phyloP scores from a whole-genome alignment of 2,888 invertebrate species.

The Hydraecia micacea region DNA sequence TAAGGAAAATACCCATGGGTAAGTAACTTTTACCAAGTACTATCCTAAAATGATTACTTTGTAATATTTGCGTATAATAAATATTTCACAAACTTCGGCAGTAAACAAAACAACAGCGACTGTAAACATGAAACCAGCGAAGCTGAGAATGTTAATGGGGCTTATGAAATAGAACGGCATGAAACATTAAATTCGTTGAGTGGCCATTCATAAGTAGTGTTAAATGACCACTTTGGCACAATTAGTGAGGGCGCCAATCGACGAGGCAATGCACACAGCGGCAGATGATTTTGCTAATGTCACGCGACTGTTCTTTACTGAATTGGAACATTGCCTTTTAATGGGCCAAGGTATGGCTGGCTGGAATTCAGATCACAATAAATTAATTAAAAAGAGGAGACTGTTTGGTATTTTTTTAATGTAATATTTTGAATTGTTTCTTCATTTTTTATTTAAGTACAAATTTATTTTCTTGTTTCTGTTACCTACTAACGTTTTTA shows the following conservation, averaged over 20 bases:
- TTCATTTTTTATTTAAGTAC: no score
- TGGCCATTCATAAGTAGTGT: constrained; percentile 78
- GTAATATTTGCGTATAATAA: neutral
- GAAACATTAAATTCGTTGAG: constrained; percentile 78
- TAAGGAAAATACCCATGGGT: neutral
- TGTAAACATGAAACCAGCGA: constrained; percentile 37
- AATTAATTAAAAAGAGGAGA: neutral
- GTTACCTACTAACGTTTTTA: no score
- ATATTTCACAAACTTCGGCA: neutral
- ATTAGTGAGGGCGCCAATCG: constrained; percentile 83
- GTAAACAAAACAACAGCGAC: constrained; percentile 31
- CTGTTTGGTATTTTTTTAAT: no score
- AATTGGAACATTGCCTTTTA: constrained; percentile 54
- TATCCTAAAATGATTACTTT: neutral
- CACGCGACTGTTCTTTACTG: constrained; percentile 41
- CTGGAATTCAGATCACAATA: constrained; percentile 20
- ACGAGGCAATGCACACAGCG: constrained; percentile 46
- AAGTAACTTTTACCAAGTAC: neutral
- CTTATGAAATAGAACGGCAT: constrained; percentile 67
- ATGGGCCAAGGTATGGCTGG: constrained; percentile 49
- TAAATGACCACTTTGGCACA: constrained; percentile 80
- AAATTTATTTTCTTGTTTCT: no score
- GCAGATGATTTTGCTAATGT: constrained; percentile 50
- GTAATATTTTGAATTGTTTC: no score
- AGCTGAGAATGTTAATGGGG: constrained; percentile 66